Percentiles rank a stretch among this genome's conserved stretches.
phyloP scores from a whole-genome alignment of 2,888 invertebrate genomes.

The Diarsia dahlii region DNA sequence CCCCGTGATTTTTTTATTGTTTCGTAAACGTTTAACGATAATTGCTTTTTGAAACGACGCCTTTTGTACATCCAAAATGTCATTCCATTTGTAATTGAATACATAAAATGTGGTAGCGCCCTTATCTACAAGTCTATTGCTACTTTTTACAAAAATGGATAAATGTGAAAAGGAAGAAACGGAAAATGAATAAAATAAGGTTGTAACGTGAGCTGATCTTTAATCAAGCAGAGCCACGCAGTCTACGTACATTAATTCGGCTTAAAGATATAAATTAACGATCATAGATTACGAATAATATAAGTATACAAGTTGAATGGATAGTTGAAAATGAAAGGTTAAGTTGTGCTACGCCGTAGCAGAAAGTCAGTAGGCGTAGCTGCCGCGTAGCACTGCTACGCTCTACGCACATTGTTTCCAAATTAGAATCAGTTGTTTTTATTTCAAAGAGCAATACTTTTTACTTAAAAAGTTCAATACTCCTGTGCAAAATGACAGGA shows the following conservation, averaged over 20 bases:
- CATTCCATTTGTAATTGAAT: conserved; percentile 70
- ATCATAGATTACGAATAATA: not conserved
- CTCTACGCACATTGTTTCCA: not conserved
- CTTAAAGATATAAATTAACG: conserved; percentile 10
- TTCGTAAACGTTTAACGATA: conserved; percentile 74
- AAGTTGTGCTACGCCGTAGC: conserved; percentile 48
- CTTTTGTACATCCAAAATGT: conserved; percentile 69
- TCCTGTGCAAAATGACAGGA: conserved; percentile 82
- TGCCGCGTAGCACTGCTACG: conserved; percentile 24
- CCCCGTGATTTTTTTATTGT: conserved; percentile 78
- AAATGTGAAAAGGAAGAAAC: conserved; percentile 23
- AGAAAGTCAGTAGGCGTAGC: conserved; percentile 29
- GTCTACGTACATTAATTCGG: not conserved
- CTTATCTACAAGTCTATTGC: conserved; percentile 62
- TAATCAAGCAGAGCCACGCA: conserved; percentile 17
- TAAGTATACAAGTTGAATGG: not conserved
- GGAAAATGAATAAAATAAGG: conserved; percentile 25
- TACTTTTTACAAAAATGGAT: conserved; percentile 57
- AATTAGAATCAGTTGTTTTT: not conserved
- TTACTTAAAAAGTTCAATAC: conserved; percentile 69
- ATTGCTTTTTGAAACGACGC: conserved; percentile 70
- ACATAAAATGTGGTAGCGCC: conserved; percentile 63
- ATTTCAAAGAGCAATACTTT: conserved; percentile 24
- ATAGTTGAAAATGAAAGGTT: not conserved
- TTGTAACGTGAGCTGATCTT: conserved; percentile 37